Percentiles rank a stretch among this genome's conserved stretches.
phyloP scores from a whole-genome alignment of 1,140 invertebrate species.

The Trinorchestia longiramus region DNA sequence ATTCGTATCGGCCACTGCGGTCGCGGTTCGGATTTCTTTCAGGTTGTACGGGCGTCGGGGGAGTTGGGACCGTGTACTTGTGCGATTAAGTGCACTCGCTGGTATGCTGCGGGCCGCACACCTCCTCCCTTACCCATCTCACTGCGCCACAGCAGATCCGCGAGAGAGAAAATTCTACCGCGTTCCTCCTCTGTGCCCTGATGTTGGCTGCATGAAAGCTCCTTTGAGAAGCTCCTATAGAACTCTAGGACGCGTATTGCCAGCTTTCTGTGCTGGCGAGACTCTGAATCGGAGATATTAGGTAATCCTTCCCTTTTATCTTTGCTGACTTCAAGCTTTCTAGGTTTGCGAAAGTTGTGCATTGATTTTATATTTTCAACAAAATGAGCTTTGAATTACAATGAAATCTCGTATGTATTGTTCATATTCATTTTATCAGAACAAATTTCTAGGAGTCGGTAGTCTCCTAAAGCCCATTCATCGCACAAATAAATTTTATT shows the following conservation, averaged over 20 bases:
- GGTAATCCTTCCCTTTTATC: neutral
- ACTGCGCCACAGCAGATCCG: neutral
- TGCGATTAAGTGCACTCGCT: conserved; percentile 42
- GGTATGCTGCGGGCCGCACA: conserved; percentile 40
- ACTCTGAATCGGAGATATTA: neutral
- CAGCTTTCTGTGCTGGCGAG: neutral
- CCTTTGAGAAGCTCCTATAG: conserved; percentile 33
- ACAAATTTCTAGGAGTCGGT: neutral
- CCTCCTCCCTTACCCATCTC: neutral
- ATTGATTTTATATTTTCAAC: neutral
- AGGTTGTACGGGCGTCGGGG: conserved; percentile 37
- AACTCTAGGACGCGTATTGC: conserved; percentile 2
- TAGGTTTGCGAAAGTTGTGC: neutral
- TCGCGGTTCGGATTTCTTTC: conserved; percentile 52
- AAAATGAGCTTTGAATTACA: neutral
- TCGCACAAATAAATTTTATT: neutral
- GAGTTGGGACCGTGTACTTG: conserved; percentile 41
- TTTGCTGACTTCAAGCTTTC: neutral
- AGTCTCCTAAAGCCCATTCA: neutral
- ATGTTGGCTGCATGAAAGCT: conserved; percentile 18
- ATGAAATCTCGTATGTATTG: neutral
- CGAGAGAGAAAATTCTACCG: conserved; percentile 12
- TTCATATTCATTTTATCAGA: neutral
- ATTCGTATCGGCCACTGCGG: conserved; percentile 50
- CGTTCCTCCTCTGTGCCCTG: neutral